Conservation (phyloP, 2,797 vertebrate genomes). For the Mormyrops boulengeri region DNA sequence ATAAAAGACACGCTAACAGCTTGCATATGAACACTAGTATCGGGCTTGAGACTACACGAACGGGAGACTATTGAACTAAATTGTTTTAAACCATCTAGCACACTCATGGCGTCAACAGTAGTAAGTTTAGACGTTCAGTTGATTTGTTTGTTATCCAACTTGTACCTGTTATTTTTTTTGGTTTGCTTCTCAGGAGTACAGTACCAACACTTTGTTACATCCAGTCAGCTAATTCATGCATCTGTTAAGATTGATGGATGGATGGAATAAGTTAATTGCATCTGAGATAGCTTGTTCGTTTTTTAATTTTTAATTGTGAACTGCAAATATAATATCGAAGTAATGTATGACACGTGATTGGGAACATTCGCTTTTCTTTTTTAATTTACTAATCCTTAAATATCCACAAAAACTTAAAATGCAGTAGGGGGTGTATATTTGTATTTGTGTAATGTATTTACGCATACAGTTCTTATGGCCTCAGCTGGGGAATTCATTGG, state of each 20-base stretch:
- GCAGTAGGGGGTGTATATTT: background rate
- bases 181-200: background rate
- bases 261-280: background rate
- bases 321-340: background rate
- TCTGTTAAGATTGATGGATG: background rate
- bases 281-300: background rate
- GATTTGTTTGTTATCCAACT: background rate
- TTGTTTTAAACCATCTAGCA: background rate
- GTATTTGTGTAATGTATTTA: background rate
- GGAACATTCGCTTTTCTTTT: background rate
- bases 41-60: background rate
- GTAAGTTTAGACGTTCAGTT: slow-evolving; percentile 40
- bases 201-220: background rate
- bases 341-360: background rate
- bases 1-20: background rate
- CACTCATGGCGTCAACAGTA: slow-evolving; percentile 49
- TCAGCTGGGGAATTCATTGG: background rate
- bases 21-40: background rate
- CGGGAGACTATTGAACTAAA: background rate
- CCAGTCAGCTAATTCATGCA: background rate
- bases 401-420: background rate
- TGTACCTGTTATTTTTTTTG: background rate
- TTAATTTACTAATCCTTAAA: background rate
- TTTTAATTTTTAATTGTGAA: background rate
- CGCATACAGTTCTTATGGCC: background rate